Base-by-base conservation (phyloP, 2,888 invertebrate genomes). In the Empis livida region DNA sequence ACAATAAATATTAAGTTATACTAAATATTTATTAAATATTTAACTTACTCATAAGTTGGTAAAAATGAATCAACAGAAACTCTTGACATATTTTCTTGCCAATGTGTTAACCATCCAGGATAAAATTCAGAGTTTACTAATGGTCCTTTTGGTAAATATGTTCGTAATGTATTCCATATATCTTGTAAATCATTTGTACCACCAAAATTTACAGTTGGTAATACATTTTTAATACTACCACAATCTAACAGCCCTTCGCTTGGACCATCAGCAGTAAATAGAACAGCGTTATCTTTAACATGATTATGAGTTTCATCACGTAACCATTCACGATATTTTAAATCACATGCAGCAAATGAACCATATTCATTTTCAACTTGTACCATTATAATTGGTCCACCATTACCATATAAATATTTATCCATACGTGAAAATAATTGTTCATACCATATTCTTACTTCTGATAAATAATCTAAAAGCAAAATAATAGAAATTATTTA, bases 341-440 rank as follows among this genome's bases (percentile, higher is more conserved):
- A 68, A 61, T 92, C 87, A 57, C 81, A 84, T 8, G 80, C 80
- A 35, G 65, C 70, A 61, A 81, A 91, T 58, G 90, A 89, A 4
- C 94, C 94, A 57, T 93, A 93, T 64, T 92, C 93, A 65, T 97
- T 97, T 71, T 95, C 95, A 63, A 86, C 84, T 75, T 92, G 91
- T 40, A 91, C 81, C 73, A 86, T 80, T 49, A 92, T 87, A 30
- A 92, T 80, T 0, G 90, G 87, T 0, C 92, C 92, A 1, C 90
- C 89, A 58, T 85, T 85, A 35, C 73, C 76, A 52, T 75, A 75
- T 5, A 78, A 59, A 42, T 72, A 64, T 0, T 71, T 68, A 10
- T 59, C 58, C 15, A 76, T 55, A 53, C 69, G 65, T n/a, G 63
- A 56, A 62, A 78, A 74, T 8, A 79, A 57, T 53, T 73, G 71